phyloP scores from a whole-genome alignment of 2,113 vertebrate genomes.

The human region DNA sequence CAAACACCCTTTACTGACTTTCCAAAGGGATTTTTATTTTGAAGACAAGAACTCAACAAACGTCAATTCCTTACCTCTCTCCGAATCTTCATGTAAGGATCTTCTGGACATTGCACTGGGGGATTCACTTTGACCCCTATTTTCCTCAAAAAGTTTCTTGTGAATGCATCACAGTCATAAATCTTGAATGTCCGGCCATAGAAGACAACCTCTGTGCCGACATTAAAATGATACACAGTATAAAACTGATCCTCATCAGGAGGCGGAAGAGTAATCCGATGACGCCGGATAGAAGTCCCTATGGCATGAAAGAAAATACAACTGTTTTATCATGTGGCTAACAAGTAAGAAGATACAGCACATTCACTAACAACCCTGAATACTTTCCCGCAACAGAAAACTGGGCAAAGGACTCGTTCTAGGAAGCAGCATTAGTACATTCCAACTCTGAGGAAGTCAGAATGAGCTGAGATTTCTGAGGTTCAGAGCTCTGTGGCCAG shows the following conservation, averaged over 20 bases:
- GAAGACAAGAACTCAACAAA: conserved; percentile 13
- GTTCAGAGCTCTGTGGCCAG: neutral
- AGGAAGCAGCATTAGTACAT: neutral
- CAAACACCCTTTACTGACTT: neutral
- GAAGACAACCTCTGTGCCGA: conserved; percentile 88
- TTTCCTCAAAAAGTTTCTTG: conserved; percentile 90
- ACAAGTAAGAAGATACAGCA: neutral
- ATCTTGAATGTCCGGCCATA: conserved; percentile 90
- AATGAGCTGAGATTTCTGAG: neutral
- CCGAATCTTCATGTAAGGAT: conserved; percentile 87
- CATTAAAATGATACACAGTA: conserved; percentile 91
- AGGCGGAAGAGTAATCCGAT: conserved; percentile 90
- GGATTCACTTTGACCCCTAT: conserved; percentile 88
- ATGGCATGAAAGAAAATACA: conserved; percentile 47
- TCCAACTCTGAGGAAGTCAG: neutral
- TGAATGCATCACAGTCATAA: conserved; percentile 91
- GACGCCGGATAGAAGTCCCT: conserved; percentile 92
- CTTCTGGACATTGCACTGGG: conserved; percentile 81
- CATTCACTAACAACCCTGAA: neutral
- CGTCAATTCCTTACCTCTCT: conserved; percentile 83
- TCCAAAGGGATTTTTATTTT: neutral
- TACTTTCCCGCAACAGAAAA: neutral
- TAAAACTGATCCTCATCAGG: conserved; percentile 92
- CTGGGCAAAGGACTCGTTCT: neutral
- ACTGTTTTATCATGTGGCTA: neutral